Evolutionary conservation across 2,888 invertebrate genomes (phyloP), one percentile per base, ranked within the genome.

Genomic region (Habrosyne pyritoides): DNA sequence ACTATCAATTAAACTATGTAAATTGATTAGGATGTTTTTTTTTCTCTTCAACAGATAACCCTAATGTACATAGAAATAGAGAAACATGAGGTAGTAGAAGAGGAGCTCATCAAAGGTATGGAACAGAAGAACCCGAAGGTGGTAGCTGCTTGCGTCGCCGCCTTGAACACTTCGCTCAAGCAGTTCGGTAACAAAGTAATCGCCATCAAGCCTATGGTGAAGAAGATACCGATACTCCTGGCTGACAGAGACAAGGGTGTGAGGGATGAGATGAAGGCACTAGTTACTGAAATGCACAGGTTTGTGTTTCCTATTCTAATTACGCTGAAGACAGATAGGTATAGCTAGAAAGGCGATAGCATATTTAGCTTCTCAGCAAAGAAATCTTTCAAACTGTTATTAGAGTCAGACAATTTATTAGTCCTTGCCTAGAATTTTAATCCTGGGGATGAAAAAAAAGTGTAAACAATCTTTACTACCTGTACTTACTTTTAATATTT

Each of bases 51-150:
- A 49, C 97, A 98, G 91, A 94, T 99, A 61, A 95, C 96, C 5
- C 91, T 99, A 58, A 97, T 98, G 97, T 99, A 97, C 83, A 94
- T 99, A 67, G 99, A 99, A 93, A 98, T 99, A 74, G 99, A 99
- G 79, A 99, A 98, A 81, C 96, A 97, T 60, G 99, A 99, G 64
- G 87, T 95, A 10, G 98, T 98, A 0, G 93, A 96, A 70, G 99
- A 99, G 67, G 99, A 98, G 84, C 91, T 99, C 1, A 90, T 98
- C 21, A 98, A 98, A 89, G 99, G 99, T 33, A 96, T 98, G 91
- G 97, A 98, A 48, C 97, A 97, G 71, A 99, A 99, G 86, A 99
- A 99, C 86, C 99, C 99, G 0, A 99, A 99, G 91, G 97, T 98
- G 59, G 97, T 98, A 0, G 93, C 97, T 0, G 98, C 97, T 0